phyloP scores from a whole-genome alignment of 2,888 invertebrate species.

The Syrphus vitripennis region DNA sequence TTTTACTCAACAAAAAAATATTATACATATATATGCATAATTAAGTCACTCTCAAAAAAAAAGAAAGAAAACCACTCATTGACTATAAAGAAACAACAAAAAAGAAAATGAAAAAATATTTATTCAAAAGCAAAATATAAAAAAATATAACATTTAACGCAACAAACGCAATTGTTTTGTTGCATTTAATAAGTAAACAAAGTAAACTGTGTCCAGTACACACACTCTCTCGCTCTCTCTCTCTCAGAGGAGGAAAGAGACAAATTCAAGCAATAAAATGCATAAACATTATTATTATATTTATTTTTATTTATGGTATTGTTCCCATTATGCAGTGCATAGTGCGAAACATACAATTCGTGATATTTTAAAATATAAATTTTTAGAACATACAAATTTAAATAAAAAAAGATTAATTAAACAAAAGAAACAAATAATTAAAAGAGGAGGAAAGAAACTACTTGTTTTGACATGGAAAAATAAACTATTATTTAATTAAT shows the following conservation, averaged over 20 bases:
- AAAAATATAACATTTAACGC: constrained; percentile 30
- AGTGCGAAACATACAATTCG: constrained; percentile 70
- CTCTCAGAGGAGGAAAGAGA: constrained; percentile 17
- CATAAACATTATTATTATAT: constrained; percentile 69
- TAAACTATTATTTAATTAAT: constrained; percentile 53
- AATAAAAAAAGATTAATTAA: constrained; percentile 43
- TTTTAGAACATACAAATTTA: constrained; percentile 71
- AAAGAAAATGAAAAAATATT: constrained; percentile 60
- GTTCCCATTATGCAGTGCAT: constrained; percentile 70
- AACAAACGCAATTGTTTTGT: constrained; percentile 50
- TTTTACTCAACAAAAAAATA: constrained; percentile 71
- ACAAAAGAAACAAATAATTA: constrained; percentile 9
- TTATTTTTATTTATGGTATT: constrained; percentile 69
- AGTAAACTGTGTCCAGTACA: constrained; percentile 13
- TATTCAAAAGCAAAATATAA: constrained; percentile 61
- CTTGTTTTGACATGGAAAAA: constrained; percentile 60
- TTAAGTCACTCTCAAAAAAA: constrained; percentile 68
- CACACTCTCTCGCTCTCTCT: constrained; percentile 9
- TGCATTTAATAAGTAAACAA: constrained; percentile 21
- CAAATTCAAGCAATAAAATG: constrained; percentile 68
- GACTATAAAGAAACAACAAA: constrained; percentile 59
- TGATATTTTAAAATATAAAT: constrained; percentile 72
- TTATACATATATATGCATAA: constrained; percentile 68
- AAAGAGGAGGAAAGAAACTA: constrained; percentile 37
- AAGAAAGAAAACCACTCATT: constrained; percentile 59